Evolutionary conservation across 2,888 invertebrate species (phyloP), one percentile per base, ranked within the genome.

Genomic region (Melanostoma mellinum): DNA sequence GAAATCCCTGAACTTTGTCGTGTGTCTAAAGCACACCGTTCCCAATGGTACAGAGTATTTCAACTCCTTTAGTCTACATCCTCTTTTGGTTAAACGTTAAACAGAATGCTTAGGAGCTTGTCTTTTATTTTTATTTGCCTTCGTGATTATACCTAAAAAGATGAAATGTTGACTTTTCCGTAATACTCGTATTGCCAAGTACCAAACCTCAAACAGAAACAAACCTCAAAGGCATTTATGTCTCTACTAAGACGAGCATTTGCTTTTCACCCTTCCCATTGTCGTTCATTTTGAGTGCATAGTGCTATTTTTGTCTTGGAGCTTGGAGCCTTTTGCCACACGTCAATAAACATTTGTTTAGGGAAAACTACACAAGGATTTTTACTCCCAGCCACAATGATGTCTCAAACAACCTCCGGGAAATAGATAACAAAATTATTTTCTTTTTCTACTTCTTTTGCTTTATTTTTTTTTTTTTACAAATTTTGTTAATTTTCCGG

Each of bases 401-500:
- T 76, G 71, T 71, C 76, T 65, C 20, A 60, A 71, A 76, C n/a
- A 50, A 68, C 71, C 67, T 55, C 48, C 50, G 50, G 67, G 68
- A 48, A 76, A 53, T 60, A 61, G 63, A 63, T 63, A 63, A 63
- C 78, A 42, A 53, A 68, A 72, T 58, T 85, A 74, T 58, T 73
- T 85, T 72, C 38, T 58, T 68, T 77, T 40, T 20, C 3, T 42
- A 2, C 42, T 20, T 20, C 20, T 20, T 20, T 20, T 20, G 20
- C 20, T 20, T 20, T 20, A 56, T 50, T 67, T 78, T 78, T 80
- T 78, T 78, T 80, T 71, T 65, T 10, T 6, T 50, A 50, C 63
- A 78, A 55, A 78, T 72, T 86, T 86, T 86, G 88, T 90, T 90
- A 91, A 90, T 91, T 91, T 90, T 91, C 90, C 91, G 91, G 89